A percentile compares a stretch with the other conserved stretches of the same genome.
Evolutionary conservation across 2,888 invertebrate species (phyloP).

Genomic region (Pollenia labialis): DNA sequence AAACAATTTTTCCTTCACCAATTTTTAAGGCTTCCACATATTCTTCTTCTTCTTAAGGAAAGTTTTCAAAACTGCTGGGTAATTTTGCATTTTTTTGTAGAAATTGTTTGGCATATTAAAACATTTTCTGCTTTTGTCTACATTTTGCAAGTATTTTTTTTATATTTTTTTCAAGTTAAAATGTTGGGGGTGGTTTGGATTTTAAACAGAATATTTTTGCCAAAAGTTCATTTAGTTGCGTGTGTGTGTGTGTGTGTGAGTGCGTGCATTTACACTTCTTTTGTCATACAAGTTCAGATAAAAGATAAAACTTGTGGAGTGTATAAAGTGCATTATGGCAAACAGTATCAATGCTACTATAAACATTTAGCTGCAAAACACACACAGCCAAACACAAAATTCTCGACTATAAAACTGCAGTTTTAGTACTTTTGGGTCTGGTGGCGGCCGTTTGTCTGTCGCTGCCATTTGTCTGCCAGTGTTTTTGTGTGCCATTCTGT

Average conservation of each 20-base stretch:
- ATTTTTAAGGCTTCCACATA: no score
- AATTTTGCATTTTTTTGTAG: background rate
- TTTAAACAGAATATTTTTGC: slow-evolving; percentile 15
- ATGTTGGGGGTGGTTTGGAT: background rate
- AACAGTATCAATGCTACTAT: slow-evolving; percentile 54
- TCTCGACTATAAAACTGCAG: background rate
- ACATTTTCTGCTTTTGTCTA: slow-evolving; percentile 10
- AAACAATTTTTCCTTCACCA: no score
- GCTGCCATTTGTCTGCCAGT: slow-evolving; percentile 22
- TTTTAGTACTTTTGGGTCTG: slow-evolving; percentile 32
- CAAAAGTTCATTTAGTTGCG: slow-evolving; percentile 30
- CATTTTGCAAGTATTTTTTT: background rate
- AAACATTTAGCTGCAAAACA: slow-evolving; percentile 37
- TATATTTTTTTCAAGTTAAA: background rate
- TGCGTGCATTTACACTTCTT: slow-evolving; percentile 8
- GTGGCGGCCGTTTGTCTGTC: slow-evolving; percentile 59
- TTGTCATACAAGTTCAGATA: slow-evolving; percentile 8
- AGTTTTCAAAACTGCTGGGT: background rate
- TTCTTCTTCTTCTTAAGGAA: no score
- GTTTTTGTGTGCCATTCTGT: slow-evolving; percentile 56
- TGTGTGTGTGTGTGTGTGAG: background rate
- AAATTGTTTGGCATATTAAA: slow-evolving; percentile 35
- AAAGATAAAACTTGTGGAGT: slow-evolving; percentile 52
- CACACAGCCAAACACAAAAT: background rate
- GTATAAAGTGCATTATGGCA: slow-evolving; percentile 64